Evolutionary conservation across 1,140 invertebrate genomes (phyloP), one percentile per base, ranked within the genome.

Genomic region (Heliconius melpomene): DNA sequence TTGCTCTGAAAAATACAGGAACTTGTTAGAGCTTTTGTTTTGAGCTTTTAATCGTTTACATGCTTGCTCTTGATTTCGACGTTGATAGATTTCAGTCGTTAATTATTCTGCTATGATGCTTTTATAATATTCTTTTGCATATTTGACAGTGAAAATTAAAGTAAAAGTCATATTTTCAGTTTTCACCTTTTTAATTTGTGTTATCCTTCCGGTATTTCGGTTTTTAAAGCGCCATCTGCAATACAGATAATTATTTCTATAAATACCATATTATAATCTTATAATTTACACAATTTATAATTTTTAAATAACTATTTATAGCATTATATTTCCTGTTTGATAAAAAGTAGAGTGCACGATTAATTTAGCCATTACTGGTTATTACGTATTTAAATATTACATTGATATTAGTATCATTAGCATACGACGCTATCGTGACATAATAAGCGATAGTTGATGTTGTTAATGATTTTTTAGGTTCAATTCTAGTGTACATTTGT

Each of bases 1-100:
- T 72, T 40, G 71, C 36, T 72, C 29, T 72, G 36, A 72, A 36
- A 72, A 40, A 72, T 72, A 72, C 32, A 66, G n/a, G 23, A 11
- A 66, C 60, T 66, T 26, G 60, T n/a, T 66, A 26, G 26, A 66
- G 23, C 60, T 66, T 66, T 66, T 66, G 60, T 66, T 29, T 66
- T 29, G 23, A 66, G 60, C 60, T 66, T 66, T 66, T 66, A 9
- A 13, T 66, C 23, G 60, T 29, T 13, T 29, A n/a, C n/a, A 57
- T 16, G 13, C 60, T 26, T 29, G 11, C 13, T 26, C 11, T 66
- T 66, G 60, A 26, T 66, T 29, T 7, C 7, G 54, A 57, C 7
- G 54, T 16, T 29, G 23, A 26, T 9, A 3, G 60, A 66, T 66
- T 26, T 29, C 60, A 26, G 11, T 13, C 1, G 11, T 66, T 26